These are phyloP conservation scores for Polyploca ridens DNA, from an alignment of 2,888 invertebrate genomes.

Conservation along the genomic window DNA sequence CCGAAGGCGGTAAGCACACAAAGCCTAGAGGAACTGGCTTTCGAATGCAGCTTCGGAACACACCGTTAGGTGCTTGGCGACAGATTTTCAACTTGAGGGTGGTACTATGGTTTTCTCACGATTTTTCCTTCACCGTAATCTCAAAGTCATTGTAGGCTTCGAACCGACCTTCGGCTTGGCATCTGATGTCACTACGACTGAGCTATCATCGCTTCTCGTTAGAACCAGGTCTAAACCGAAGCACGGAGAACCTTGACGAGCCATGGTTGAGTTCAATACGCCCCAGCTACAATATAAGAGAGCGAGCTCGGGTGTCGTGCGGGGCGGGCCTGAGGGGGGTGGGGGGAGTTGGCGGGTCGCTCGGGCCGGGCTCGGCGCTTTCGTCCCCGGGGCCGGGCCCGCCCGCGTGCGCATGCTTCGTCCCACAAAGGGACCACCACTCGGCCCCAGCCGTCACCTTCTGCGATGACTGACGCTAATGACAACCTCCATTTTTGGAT, in stretches of 20 bases:
- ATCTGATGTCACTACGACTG: too few relatives aligned
- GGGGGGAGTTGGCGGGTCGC: slow-evolving; percentile 40
- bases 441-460: slow-evolving; percentile 86
- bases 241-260: slow-evolving; percentile 47
- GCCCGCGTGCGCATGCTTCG: slow-evolving; percentile 76
- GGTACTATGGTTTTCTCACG: too few relatives aligned
- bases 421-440: slow-evolving; percentile 76
- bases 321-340: slow-evolving; percentile 31
- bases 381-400: slow-evolving; percentile 75
- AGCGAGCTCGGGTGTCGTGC: slow-evolving; percentile 72
- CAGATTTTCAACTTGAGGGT: too few relatives aligned
- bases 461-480: slow-evolving; percentile 81
- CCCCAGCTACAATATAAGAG: slow-evolving; percentile 65
- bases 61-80: too few relatives aligned
- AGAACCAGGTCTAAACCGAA: slow-evolving; percentile 60
- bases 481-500: slow-evolving; percentile 37
- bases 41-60: too few relatives aligned
- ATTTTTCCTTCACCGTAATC: too few relatives aligned
- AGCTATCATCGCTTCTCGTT: slow-evolving; percentile 15
- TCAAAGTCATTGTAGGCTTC: too few relatives aligned
- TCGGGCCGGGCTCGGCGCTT: slow-evolving; percentile 71
- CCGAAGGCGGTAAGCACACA: too few relatives aligned
- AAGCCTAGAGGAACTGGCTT: too few relatives aligned
- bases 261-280: slow-evolving; percentile 61
- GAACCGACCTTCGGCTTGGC: too few relatives aligned